These are phyloP conservation scores for Caenorhabditis remanei DNA, from an alignment of 1,140 invertebrate genomes.

Conservation along the genomic window DNA sequence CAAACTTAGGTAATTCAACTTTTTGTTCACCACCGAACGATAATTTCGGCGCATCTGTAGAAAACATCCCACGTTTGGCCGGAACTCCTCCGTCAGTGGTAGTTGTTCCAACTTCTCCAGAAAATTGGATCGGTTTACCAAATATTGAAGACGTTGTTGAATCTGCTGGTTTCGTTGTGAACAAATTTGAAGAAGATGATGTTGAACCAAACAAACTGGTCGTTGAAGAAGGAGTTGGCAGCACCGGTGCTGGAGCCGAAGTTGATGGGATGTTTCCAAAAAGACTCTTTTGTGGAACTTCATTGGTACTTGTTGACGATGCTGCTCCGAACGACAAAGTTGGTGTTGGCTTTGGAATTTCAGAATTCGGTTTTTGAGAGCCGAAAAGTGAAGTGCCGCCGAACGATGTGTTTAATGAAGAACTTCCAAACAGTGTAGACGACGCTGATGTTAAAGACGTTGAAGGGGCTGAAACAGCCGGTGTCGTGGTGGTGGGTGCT, in stretches of 20 bases:
- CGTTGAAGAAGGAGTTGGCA: neutral
- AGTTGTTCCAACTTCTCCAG: conserved; percentile 6
- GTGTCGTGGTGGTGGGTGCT: neutral
- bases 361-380: neutral
- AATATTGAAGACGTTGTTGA: neutral
- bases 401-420: neutral
- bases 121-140: conserved; percentile 5
- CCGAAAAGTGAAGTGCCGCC: neutral
- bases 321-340: neutral
- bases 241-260: neutral
- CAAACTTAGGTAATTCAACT: conserved; percentile 4
- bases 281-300: neutral
- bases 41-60: neutral
- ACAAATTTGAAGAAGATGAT: neutral
- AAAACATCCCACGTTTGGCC: conserved; percentile 9
- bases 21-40: neutral
- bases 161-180: neutral
- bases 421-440: neutral
- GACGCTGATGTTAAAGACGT: neutral
- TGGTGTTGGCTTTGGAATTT: neutral
- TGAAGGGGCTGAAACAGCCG: neutral
- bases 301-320: neutral
- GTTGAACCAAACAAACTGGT: neutral
- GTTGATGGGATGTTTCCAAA: neutral
- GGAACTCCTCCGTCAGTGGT: conserved; percentile 20